Percentiles rank a stretch among this genome's conserved stretches.
Conservation (phyloP, 2,113 vertebrate species). For the Rattus rattus region DNA sequence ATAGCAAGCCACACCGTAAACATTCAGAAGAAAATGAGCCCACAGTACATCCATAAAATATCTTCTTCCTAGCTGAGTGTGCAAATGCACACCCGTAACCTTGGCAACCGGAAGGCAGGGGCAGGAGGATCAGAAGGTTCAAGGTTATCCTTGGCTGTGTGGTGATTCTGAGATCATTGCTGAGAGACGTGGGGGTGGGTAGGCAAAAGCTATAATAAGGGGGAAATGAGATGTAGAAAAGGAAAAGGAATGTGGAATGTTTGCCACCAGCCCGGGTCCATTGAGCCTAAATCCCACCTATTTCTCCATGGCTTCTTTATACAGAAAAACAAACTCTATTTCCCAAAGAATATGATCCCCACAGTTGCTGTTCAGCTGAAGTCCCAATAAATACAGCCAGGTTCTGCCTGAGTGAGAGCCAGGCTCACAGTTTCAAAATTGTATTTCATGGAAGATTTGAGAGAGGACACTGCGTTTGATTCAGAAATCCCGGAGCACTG, state of each 20-base stretch:
- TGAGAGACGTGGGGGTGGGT: too few species aligned
- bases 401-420: conserved; percentile 64
- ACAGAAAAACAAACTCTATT: conserved; percentile 32
- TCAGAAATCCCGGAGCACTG: conserved; percentile 20
- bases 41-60: background rate
- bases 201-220: too few species aligned
- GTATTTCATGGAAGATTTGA: conserved; percentile 76
- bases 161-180: background rate
- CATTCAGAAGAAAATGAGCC: background rate
- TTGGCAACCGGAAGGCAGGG: background rate
- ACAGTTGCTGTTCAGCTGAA: background rate
- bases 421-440: conserved; percentile 59
- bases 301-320: background rate
- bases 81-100: background rate
- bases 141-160: background rate
- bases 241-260: background rate
- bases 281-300: background rate
- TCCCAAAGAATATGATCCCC: conserved; percentile 34
- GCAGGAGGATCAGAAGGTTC: background rate
- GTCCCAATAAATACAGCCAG: conserved; percentile 29
- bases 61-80: background rate
- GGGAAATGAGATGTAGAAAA: background rate
- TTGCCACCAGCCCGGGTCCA: background rate
- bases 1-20: background rate
- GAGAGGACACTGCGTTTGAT: conserved; percentile 60